Evolutionary conservation across 1,140 invertebrate species (phyloP), one percentile per base, ranked within the genome.

Genomic region (Pseudomyrmex flavicornis): DNA sequence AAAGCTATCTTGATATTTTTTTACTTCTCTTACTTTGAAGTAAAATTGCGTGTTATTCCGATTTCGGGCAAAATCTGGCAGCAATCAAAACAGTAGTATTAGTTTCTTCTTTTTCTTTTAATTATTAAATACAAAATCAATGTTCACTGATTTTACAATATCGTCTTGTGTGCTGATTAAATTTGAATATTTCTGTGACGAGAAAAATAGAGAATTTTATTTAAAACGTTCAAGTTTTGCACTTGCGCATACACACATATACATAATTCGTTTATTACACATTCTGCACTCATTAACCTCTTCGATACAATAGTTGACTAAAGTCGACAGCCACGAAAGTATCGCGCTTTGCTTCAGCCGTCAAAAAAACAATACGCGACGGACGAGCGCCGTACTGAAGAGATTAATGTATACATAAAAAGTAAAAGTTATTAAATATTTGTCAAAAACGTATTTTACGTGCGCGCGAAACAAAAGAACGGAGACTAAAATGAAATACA

Each of bases 31-130:
- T 59, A 9, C 46, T 59, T 59, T 66, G 20, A 13, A 22, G 3
- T 5, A 50, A 79, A 80, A 80, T 72, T 70, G 66, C 22, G 22
- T 50, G 35, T 70, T 61, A 70, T 70, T 80, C 5, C 35, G 35
- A 3, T 35, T 59, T n/a, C 22, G 5, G 65, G 65, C 1, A 12
- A 80, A 72, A 9, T 50, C 10, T 15, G 35, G 54, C 54, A 35
- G 56, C 48, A 44, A 50, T 44, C 15, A 13, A 10, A 59, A n/a
- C n/a, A 5, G 59, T 35, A 13, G 26, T 70, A 50, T 13, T 79
- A 12, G 15, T 10, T 48, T 48, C 48, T 48, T 12, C 22, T 2
- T 59, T 59, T 76, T 48, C n/a, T 26, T 50, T 48, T 46, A 20
- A 58, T 70, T 70, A 20, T 17, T 10, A 13, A 70, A 12, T 4